Evolutionary conservation across 1,140 invertebrate genomes (phyloP).

Genomic region (Gerris buenoi): DNA sequence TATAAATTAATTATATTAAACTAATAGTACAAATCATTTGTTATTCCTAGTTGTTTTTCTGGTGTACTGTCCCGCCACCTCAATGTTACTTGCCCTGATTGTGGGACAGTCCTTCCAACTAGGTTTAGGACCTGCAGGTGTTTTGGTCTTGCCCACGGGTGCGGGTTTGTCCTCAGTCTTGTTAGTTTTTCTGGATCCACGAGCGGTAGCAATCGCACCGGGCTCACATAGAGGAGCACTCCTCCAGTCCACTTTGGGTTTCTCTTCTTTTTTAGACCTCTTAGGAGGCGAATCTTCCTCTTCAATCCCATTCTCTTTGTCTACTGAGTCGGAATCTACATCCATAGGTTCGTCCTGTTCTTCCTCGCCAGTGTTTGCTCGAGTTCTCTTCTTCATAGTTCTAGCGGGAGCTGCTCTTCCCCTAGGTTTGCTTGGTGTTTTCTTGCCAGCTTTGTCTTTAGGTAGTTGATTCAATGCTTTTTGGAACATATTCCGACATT

Average conservation of each 20-base stretch:
- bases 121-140: background rate
- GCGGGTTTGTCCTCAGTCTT: background rate
- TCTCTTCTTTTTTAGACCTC: background rate
- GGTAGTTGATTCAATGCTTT: conserved; percentile 23
- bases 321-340: background rate
- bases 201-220: background rate
- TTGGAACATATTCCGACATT: conserved; percentile 45
- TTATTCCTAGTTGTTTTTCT: background rate
- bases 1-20: no score
- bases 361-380: background rate
- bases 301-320: background rate
- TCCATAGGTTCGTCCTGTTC: background rate
- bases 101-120: conserved; percentile 6
- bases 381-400: background rate
- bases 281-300: background rate
- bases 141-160: background rate
- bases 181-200: background rate
- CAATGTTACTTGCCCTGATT: background rate
- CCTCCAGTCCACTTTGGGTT: background rate
- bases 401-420: background rate
- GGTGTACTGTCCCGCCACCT: conserved; percentile 2
- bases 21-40: no score
- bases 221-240: background rate
- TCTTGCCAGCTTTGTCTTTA: background rate
- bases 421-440: background rate